These are phyloP conservation scores for Sternotherus odoratus DNA, from an alignment of 2,797 vertebrate genomes.

Conservation along the genomic window DNA sequence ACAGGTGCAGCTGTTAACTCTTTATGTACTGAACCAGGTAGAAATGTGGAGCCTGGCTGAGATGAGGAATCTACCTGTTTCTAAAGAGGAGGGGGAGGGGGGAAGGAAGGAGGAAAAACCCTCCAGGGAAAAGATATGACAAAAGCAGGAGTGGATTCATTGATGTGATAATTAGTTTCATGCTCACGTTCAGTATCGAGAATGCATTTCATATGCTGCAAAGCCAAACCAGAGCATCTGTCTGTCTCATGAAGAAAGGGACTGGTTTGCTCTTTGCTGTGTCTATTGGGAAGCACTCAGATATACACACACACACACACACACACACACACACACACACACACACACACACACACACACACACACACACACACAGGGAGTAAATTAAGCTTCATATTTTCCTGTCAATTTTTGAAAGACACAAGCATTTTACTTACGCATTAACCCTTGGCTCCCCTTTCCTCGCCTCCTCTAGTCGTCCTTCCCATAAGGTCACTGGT, in stretches of 20 bases:
- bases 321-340: not conserved
- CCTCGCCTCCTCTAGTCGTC: not conserved
- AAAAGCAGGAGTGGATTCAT: not conserved
- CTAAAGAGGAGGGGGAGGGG: not conserved
- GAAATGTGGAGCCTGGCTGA: not conserved
- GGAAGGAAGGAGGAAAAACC: not conserved
- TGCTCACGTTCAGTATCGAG: not conserved
- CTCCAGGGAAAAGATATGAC: not conserved
- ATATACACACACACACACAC: not conserved
- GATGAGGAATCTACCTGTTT: not conserved
- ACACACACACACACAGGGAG: not conserved
- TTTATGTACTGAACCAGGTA: conserved; percentile 69
- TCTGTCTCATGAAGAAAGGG: not conserved
- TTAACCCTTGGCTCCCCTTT: not conserved
- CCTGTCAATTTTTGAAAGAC: not conserved
- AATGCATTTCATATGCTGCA: rapidly evolving
- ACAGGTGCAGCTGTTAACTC: conserved; percentile 95
- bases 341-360: not conserved
- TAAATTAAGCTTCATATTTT: conserved; percentile 4
- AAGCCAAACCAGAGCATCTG: not conserved
- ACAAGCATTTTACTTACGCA: not conserved
- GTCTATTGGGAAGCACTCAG: not conserved
- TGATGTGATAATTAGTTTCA: conserved; percentile 33
- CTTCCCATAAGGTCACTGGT: not conserved
- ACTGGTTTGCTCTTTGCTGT: not conserved